These are phyloP conservation scores for Eilema caniola DNA, from an alignment of 2,888 invertebrate genomes.

Conservation along the genomic window DNA sequence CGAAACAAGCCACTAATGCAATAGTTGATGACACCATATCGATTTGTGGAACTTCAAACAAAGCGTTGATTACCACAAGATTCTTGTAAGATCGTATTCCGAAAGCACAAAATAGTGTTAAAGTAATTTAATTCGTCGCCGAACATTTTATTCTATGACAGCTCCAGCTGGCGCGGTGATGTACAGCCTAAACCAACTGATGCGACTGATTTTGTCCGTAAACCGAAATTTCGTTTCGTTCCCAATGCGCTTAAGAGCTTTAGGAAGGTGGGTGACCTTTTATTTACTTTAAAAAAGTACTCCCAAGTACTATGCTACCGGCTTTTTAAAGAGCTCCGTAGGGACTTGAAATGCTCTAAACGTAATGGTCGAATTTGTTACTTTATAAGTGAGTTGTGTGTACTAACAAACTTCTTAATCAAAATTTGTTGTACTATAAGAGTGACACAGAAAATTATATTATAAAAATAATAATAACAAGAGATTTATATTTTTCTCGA, in stretches of 20 bases:
- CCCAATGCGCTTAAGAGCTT: constrained; percentile 60
- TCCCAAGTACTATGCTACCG: constrained; percentile 28
- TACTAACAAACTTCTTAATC: not conserved
- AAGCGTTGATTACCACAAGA: not conserved
- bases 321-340: constrained; percentile 32
- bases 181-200: constrained; percentile 74
- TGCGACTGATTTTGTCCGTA: constrained; percentile 66
- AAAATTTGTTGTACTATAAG: not conserved
- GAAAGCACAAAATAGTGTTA: constrained; percentile 14
- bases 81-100: not conserved
- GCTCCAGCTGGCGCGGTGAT: constrained; percentile 53
- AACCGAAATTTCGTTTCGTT: constrained; percentile 65
- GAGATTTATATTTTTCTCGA: not conserved
- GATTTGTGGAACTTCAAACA: not conserved
- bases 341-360: constrained; percentile 20
- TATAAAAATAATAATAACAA: not conserved
- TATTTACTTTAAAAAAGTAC: constrained; percentile 43
- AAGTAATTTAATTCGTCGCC: constrained; percentile 24
- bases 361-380: constrained; percentile 9
- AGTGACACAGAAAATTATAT: no score
- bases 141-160: constrained; percentile 53
- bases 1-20: constrained; percentile 27
- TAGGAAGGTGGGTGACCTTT: constrained; percentile 51
- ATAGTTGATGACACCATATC: constrained; percentile 37
- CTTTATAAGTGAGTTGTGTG: constrained; percentile 11